Base-by-base conservation (phyloP, 2,888 invertebrate genomes). In the Diogma glabrata region DNA sequence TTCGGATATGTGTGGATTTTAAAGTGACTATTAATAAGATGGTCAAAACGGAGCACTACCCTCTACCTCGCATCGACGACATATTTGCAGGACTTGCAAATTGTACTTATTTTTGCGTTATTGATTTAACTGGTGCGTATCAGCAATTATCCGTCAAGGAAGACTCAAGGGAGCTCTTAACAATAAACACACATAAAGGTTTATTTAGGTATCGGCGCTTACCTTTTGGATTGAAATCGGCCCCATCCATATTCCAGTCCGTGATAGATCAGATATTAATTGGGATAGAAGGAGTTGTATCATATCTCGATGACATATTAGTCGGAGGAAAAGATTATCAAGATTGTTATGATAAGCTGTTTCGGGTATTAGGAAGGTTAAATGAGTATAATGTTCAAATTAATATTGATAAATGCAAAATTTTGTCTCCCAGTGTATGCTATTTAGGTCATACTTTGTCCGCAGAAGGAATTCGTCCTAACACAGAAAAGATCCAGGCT, bases 1-100 rank as follows among this genome's bases (percentile, higher is more conserved):
- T n/a, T n/a, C n/a, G n/a, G n/a, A 54, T 64, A n/a, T 61, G 61
- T 55, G 57, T 60, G 5, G 62, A 64, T 56, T 60, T 57, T 23
- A 60, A 60, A 50, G 55, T 54, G 20, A 60, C 62, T 17, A n/a
- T n/a, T n/a, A 40, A 40, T 40, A 17, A 6, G 17, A 1, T 5
- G 2, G 16, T 40, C 5, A 40, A 58, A 23, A 50, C 52, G 14
- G 60, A 60, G 12, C 57, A 59, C 46, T 61, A 58, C 48, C 60
- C 59, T 7, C 55, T 62, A 48, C 64, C 62, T 7, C 46, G 52
- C 30, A 52, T 57, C n/a, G 60, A 61, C 14, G 60, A 63, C 45
- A 56, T 63, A 33, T 60, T 61, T 54, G 55, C 59, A 4, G n/a
- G n/a, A n/a, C n/a, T n/a, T n/a, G n/a, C n/a, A 16, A 38, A 38